Percentiles rank a stretch among this genome's conserved stretches.
Evolutionary conservation across 2,888 invertebrate species (phyloP).

Genomic region (Dasypogon diadema): DNA sequence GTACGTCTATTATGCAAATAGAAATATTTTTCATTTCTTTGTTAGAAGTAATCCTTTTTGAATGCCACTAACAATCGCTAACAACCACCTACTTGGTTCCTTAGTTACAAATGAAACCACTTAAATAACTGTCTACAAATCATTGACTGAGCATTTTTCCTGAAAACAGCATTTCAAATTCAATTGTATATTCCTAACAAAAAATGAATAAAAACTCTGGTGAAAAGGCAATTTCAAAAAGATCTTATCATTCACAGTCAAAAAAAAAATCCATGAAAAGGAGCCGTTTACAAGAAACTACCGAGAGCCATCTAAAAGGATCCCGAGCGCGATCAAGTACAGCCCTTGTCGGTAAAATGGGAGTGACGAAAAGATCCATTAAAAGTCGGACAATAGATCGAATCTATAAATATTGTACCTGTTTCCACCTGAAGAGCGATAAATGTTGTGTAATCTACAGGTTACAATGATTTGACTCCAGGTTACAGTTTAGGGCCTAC

Average conservation of each 20-base stretch:
- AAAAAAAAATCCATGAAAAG: slow-evolving; percentile 18
- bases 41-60: too few relatives aligned
- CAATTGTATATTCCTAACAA: slow-evolving; percentile 18
- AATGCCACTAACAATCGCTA: too few relatives aligned
- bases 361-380: slow-evolving; percentile 48
- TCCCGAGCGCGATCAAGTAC: background rate
- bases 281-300: slow-evolving; percentile 45
- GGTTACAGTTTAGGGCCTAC: slow-evolving; percentile 17
- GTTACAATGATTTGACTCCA: slow-evolving; percentile 36
- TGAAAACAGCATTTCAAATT: slow-evolving; percentile 32
- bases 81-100: too few relatives aligned
- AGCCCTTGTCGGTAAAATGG: slow-evolving; percentile 21
- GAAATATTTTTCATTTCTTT: too few relatives aligned
- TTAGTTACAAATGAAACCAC: background rate
- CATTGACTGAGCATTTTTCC: slow-evolving; percentile 32
- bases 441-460: slow-evolving; percentile 36
- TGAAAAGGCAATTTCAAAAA: slow-evolving; percentile 30
- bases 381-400: slow-evolving; percentile 28
- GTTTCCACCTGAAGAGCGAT: slow-evolving; percentile 41
- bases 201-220: background rate
- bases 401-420: slow-evolving; percentile 50
- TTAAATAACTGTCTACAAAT: slow-evolving; percentile 10
- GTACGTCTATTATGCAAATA: too few relatives aligned
- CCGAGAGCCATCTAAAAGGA: slow-evolving; percentile 40
- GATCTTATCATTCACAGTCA: slow-evolving; percentile 35